Evolutionary conservation across 2,888 invertebrate species (phyloP), one percentile per base, ranked within the genome.

Genomic region (Drosophila algonquin): DNA sequence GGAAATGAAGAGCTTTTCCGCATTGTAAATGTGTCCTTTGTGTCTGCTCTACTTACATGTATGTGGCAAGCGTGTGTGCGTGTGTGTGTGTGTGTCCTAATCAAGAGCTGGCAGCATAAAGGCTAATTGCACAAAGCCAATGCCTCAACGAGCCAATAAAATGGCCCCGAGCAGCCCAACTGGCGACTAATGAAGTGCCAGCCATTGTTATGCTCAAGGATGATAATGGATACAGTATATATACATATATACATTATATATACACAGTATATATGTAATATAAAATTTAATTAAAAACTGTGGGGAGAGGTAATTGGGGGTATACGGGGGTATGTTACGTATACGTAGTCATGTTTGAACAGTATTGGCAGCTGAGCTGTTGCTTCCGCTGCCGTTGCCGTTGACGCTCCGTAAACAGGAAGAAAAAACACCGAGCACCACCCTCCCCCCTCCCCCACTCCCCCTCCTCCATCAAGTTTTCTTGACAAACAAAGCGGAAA

Each of bases 401-500:
- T 40, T 62, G 54, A 65, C 14, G 40, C 67, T 48, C 40, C 44
- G 53, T 14, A 53, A 35, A 55, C 61, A 56, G 75, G 59, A 35
- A 61, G 46, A 58, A 72, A 79, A 75, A 77, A 74, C 69, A 85
- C 55, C 45, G 70, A 57, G 50, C n/a, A n/a, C 70, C 58, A 52
- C 65, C 54, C 56, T 63, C 54, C 46, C 55, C 2, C 3, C 3
- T 1, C 21, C 48, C 55, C 0, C 2, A 2, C 21, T 0, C 21
- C 48, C 46, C 54, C 48, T 62, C 53, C 52, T 44, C 53, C 56
- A 61, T 45, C 73, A 79, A 87, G 76, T 87, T 85, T 82, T 74
- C 88, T 74, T 77, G 77, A 83, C 87, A 83, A 88, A 83, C 88
- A 82, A 75, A 83, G 86, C 83, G 88, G 88, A 83, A 83, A 83